Conservation (phyloP, 1,140 invertebrate species). For the Lerema accius region DNA sequence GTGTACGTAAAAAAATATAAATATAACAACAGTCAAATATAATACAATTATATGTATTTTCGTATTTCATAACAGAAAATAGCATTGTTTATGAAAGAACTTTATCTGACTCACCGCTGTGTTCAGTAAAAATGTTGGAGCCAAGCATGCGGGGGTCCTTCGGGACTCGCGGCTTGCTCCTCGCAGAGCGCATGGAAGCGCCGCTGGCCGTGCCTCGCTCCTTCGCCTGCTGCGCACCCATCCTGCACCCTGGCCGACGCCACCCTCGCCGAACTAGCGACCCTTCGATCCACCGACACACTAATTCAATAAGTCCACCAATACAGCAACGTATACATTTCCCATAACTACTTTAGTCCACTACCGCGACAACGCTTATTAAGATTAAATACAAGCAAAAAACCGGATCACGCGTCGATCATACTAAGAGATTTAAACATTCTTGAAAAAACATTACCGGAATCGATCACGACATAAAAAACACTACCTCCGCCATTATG, state of each 20-base stretch:
- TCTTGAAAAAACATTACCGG: conserved; percentile 56
- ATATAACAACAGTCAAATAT: conserved; percentile 3
- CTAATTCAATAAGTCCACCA: conserved; percentile 69
- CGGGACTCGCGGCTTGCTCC: conserved; percentile 87
- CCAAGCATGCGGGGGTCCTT: conserved; percentile 91
- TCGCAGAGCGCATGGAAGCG: conserved; percentile 85
- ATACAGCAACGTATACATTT: conserved; percentile 54
- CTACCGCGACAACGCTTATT: conserved; percentile 1
- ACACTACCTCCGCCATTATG: conserved; percentile 75
- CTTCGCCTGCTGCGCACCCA: conserved; percentile 96
- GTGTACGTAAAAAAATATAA: conserved; percentile 7
- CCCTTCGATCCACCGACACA: conserved; percentile 39
- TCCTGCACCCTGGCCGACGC: conserved; percentile 62
- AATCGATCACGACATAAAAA: conserved; percentile 59
- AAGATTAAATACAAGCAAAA: neutral
- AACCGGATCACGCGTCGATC: conserved; percentile 4
- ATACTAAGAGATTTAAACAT: conserved; percentile 39
- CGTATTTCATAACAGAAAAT: conserved; percentile 18
- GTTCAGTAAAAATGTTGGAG: conserved; percentile 95
- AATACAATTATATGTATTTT: conserved; percentile 9
- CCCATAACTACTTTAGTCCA: conserved; percentile 44
- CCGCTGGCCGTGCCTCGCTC: conserved; percentile 88
- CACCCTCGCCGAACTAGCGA: conserved; percentile 43
- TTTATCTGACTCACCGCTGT: conserved; percentile 87
- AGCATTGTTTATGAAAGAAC: conserved; percentile 3